Evolutionary conservation across 92 coral and sea anemone species (phyloP), one percentile per base, ranked within the genome.

Genomic region (Umimayanthus chanpuru): DNA sequence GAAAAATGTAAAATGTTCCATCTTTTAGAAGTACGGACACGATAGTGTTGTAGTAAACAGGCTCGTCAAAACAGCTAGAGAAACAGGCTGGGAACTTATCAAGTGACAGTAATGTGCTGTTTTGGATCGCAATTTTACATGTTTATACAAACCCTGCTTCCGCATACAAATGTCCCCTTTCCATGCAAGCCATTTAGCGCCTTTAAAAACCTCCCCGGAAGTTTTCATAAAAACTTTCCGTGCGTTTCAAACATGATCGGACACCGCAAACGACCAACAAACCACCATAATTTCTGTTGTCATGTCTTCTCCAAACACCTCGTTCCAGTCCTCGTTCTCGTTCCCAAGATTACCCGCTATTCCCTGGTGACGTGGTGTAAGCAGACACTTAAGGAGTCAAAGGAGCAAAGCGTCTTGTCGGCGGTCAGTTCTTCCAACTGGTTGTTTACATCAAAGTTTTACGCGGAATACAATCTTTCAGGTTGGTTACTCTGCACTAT

Each of bases 281-380:
- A 77, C 38, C 81, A 21, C 81, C 81, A 78, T 71, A 71, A 47
- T 78, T 78, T 78, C 82, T 78, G 82, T 78, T 78, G 82, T 78
- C 82, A 78, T 9, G 82, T 78, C 82, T 41, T 23, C 55, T 36
- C 82, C 21, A n/a, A 28, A n/a, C 36, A 25, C 2, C 81, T 77
- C 38, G 81, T 77, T 47, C 64, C 81, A n/a, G n/a, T n/a, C n/a
- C n/a, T n/a, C n/a, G n/a, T n/a, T 2, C 81, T 77, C 38, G 81
- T 77, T 47, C 64, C 81, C 65, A 77, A 16, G 81, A 43, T 41
- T 26, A 25, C 58, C 28, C 55, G 61, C 36, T 26, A 2, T 36
- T 36, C 76, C 39, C 40, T 4, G 4, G 11, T 9, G 25, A 75
- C 80, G 80, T 75, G 50, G 53, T 75, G 50, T 75, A 75, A 39